Evolutionary conservation across 2,113 vertebrate genomes (phyloP).

Genomic region (Myotis lucifugus): DNA sequence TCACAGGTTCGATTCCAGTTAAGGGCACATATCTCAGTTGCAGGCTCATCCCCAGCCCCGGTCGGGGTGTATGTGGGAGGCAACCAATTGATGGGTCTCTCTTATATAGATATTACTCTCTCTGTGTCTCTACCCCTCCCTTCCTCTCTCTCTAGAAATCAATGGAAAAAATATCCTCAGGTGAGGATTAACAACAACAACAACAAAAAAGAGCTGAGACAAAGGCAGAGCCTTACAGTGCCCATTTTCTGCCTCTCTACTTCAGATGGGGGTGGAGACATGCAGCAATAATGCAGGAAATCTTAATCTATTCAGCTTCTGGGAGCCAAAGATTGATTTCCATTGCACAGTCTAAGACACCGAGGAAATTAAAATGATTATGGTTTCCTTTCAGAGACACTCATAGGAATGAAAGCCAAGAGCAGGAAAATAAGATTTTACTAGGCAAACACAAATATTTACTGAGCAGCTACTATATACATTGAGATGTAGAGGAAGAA

Average conservation of each 20-base stretch:
- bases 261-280: neutral
- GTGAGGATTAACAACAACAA: too few species aligned
- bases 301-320: neutral
- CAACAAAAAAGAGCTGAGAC: neutral
- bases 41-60: too few species aligned
- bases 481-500: neutral
- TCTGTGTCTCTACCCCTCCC: too few species aligned
- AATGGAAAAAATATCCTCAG: too few species aligned
- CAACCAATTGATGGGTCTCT: too few species aligned
- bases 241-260: neutral
- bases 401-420: neutral
- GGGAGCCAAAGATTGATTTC: neutral
- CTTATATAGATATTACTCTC: too few species aligned
- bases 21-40: too few species aligned
- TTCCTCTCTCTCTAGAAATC: too few species aligned
- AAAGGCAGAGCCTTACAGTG: neutral
- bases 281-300: neutral
- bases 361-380: conserved; percentile 17
- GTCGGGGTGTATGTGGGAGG: too few species aligned
- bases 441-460: conserved; percentile 15
- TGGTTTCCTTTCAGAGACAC: conserved; percentile 21
- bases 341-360: neutral
- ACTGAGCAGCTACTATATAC: conserved; percentile 13
- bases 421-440: conserved; percentile 14
- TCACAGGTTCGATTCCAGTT: too few species aligned